Percentiles rank a stretch among this genome's conserved stretches.
Evolutionary conservation across 2,113 vertebrate genomes (phyloP).

Genomic region (Daboia siamensis): DNA sequence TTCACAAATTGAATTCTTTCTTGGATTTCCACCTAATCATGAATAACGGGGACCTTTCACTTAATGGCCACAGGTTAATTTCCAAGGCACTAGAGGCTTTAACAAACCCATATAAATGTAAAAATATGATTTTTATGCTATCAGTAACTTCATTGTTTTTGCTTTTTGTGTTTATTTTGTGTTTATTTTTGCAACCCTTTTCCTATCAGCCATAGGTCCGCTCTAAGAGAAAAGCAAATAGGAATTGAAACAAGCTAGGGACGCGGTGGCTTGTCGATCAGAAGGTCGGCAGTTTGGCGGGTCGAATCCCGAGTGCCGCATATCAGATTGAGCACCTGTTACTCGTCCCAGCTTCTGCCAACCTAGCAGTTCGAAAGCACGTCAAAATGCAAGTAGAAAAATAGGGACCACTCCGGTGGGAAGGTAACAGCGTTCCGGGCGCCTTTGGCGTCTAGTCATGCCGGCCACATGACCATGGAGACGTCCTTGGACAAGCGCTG

Average conservation of each 20-base stretch:
- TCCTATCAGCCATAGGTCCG: background rate
- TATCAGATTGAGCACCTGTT: too few relatives aligned
- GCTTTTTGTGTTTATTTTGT: background rate
- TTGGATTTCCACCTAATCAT: background rate
- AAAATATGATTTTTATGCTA: background rate
- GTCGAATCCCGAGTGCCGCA: too few relatives aligned
- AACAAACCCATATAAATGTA: background rate
- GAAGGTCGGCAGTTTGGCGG: too few relatives aligned
- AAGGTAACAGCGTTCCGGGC: too few relatives aligned
- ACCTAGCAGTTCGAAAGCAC: too few relatives aligned
- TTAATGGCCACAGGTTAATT: background rate
- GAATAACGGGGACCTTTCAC: background rate
- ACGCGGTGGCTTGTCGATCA: too few relatives aligned
- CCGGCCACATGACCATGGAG: too few relatives aligned
- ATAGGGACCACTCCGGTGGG: too few relatives aligned
- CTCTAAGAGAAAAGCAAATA: background rate
- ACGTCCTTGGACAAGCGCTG: too few relatives aligned
- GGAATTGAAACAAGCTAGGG: background rate
- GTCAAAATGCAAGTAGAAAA: too few relatives aligned
- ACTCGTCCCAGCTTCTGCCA: too few relatives aligned
- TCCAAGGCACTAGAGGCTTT: background rate
- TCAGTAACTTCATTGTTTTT: background rate
- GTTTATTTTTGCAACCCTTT: background rate
- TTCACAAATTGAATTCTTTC: background rate
- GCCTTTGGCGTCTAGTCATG: too few relatives aligned